A percentile compares a stretch with the other conserved stretches of the same genome.
These are phyloP conservation scores for Fringilla coelebs DNA, from an alignment of 2,797 vertebrate genomes.

Conservation along the genomic window DNA sequence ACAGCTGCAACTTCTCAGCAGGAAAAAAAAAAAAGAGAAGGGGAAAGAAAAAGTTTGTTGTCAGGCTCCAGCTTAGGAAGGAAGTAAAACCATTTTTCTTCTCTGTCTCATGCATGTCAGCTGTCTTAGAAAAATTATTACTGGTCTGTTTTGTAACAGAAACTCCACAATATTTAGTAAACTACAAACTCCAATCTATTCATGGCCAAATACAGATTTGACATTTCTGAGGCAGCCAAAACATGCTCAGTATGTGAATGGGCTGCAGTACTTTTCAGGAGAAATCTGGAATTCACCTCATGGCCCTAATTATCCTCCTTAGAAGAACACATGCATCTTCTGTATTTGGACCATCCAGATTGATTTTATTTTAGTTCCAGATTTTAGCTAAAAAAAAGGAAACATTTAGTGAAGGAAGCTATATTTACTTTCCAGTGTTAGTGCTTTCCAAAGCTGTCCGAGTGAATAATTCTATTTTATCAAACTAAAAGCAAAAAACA, in stretches of 20 bases:
- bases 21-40: constrained; percentile 33
- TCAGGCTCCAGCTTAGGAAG: constrained; percentile 75
- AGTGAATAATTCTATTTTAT: not conserved
- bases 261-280: constrained; percentile 19
- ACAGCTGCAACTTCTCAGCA: constrained; percentile 79
- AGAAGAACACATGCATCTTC: constrained; percentile 59
- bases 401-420: not conserved
- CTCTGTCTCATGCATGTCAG: constrained; percentile 76
- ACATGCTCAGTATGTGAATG: constrained; percentile 57
- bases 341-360: constrained; percentile 31
- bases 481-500: not conserved
- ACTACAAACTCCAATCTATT: constrained; percentile 51
- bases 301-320: constrained; percentile 38
- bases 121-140: constrained; percentile 74
- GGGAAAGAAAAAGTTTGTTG: constrained; percentile 54
- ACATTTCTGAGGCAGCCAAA: constrained; percentile 65
- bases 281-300: constrained; percentile 7
- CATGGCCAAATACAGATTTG: constrained; percentile 57
- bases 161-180: constrained; percentile 70
- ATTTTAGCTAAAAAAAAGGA: not conserved
- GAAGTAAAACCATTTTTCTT: constrained; percentile 80
- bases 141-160: constrained; percentile 74
- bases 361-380: constrained; percentile 31
- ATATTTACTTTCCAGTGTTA: not conserved
- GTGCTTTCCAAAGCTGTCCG: not conserved